A percentile compares a stretch with the other conserved stretches of the same genome.
Conservation (phyloP, 2,113 vertebrate genomes). For the Lathamus discolor region DNA sequence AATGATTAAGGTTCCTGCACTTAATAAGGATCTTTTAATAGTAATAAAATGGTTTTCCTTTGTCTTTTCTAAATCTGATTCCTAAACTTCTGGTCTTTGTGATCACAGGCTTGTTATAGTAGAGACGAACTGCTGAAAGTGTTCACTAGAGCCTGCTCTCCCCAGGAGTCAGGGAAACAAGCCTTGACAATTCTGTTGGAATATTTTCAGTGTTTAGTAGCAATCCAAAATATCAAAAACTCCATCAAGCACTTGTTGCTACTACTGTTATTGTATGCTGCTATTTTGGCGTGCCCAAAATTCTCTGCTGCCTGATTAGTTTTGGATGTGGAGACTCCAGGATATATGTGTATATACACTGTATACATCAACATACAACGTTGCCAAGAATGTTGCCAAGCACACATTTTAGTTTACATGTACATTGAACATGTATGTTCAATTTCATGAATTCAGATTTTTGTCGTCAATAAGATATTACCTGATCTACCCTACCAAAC, state of each 20-base stretch:
- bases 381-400: background rate
- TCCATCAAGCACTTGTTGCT: background rate
- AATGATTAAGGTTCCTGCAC: background rate
- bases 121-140: background rate
- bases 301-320: background rate
- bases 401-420: background rate
- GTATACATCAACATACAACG: background rate
- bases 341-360: background rate
- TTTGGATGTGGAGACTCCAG: background rate
- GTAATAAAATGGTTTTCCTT: background rate
- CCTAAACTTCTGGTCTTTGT: background rate
- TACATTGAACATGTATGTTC: accelerated
- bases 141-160: background rate
- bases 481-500: background rate
- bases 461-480: background rate
- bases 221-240: background rate
- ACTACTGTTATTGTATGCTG: background rate
- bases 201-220: background rate
- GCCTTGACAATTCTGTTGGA: background rate
- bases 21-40: background rate
- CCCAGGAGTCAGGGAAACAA: background rate
- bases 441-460: background rate
- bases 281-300: background rate
- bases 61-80: background rate
- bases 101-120: background rate